Evolutionary conservation across 2,113 vertebrate genomes (phyloP), one percentile per base, ranked within the genome.

Genomic region (Halichoeres trimaculatus): DNA sequence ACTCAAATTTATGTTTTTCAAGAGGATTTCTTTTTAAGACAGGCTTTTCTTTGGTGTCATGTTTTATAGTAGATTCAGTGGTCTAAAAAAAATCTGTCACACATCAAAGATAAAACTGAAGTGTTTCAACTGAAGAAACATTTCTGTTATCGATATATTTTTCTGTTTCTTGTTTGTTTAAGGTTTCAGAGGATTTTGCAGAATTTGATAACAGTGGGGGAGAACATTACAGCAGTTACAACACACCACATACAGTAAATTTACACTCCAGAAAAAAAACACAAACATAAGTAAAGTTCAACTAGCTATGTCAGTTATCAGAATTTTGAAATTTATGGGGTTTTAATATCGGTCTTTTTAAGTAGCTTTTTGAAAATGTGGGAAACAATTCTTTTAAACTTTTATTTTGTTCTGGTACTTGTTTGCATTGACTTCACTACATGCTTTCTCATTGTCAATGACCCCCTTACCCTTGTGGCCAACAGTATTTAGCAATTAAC

Each of bases 261-360:
- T n/a, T 55, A 41, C 10, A 55, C 20, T 55, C 23, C 56, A 61
- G 14, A 22, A 41, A 59, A 30, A 56, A 8, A 20, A 26, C 20
- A 43, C 23, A 11, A 4, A 8, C 5, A 19, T 14, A 4, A 8
- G 35, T 35, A 36, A 61, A 72, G 74, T 48, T 68, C 45, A 47
- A 10, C 26, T 20, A 36, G 57, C 64, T 43, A 60, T 75, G 50
- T 80, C 16, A 26, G 16, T 35, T 55, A 30, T 5, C 43, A 63
- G 64, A 76, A 17, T 35, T 78, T 82, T 74, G 76, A 57, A 70
- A 70, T 53, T 71, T 62, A 68, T 75, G n/a, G n/a, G n/a, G 40
- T 78, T 19, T 85, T 75, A 55, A 78, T 84, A 78, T 85, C 82
- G 64, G 82, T 53, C 74, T 84, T 78, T 66, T 70, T 53, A 83